phyloP scores from a whole-genome alignment of 2,797 vertebrate genomes.

The Chaunax sp. region DNA sequence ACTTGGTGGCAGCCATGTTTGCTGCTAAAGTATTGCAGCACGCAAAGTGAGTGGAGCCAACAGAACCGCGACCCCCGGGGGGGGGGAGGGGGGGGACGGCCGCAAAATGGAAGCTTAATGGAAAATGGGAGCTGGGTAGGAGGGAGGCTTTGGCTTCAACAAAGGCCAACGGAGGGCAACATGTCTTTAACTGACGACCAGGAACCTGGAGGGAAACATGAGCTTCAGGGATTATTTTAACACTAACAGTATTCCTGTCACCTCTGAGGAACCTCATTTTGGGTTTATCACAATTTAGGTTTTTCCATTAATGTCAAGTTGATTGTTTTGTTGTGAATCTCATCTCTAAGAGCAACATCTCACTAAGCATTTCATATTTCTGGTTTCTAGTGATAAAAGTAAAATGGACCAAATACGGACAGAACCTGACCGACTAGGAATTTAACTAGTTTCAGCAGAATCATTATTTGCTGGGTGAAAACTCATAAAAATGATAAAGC shows the following conservation, averaged over 20 bases:
- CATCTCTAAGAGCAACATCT: not conserved
- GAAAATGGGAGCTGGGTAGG: constrained; percentile 47
- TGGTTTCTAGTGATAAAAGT: not conserved
- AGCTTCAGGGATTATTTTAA: not conserved
- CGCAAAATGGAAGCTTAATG: constrained; percentile 51
- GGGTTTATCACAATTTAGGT: not conserved
- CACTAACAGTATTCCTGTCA: not conserved
- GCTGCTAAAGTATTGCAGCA: constrained; percentile 56
- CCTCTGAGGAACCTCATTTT: not conserved
- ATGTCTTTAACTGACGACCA: constrained; percentile 20
- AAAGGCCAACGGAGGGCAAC: constrained; percentile 27
- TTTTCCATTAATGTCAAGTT: not conserved
- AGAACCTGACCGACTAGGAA: too few species aligned
- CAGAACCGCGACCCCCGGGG: constrained; percentile 36
- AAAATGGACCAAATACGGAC: not conserved
- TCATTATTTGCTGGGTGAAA: not conserved
- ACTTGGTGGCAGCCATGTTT: constrained; percentile 63
- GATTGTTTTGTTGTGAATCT: not conserved
- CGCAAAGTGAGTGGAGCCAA: constrained; percentile 48
- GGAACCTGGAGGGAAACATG: constrained; percentile 13
- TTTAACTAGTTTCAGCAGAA: too few species aligned
- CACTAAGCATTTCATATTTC: not conserved
- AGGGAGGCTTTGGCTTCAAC: constrained; percentile 19
- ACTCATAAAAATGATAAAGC: too few species aligned
- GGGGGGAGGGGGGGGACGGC: constrained; percentile 36